These are phyloP conservation scores for Agrilus cyanescens DNA, from an alignment of 2,888 invertebrate genomes.

Conservation along the genomic window DNA sequence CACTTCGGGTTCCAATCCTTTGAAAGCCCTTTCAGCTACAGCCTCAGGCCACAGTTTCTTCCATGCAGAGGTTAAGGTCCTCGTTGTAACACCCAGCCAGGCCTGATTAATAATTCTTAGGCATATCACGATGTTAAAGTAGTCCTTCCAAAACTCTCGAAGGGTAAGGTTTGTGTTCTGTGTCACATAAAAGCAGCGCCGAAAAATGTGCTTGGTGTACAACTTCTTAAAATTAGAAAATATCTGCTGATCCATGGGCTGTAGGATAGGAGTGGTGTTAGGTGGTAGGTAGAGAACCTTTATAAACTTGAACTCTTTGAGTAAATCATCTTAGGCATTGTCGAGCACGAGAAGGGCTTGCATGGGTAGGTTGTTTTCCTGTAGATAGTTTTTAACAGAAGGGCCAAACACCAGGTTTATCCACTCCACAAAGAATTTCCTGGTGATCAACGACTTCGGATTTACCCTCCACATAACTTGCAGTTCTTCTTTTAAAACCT, in stretches of 20 bases:
- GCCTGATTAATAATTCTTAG: constrained; percentile 21
- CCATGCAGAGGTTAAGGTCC: constrained; percentile 18
- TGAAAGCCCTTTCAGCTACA: constrained; percentile 21
- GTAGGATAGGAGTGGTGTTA: constrained; percentile 15
- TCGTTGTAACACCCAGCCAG: constrained; percentile 13
- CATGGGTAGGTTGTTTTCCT: constrained; percentile 5
- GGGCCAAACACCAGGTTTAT: constrained; percentile 10
- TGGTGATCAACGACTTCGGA: constrained; percentile 9
- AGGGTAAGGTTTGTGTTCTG: constrained; percentile 20
- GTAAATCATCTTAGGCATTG: constrained; percentile 3
- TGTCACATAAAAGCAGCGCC: constrained; percentile 23
- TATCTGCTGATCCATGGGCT: constrained; percentile 20
- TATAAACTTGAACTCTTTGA: constrained; percentile 10
- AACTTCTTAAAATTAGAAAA: constrained; percentile 23
- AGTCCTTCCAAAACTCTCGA: constrained; percentile 25
- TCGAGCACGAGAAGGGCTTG: constrained; percentile 5
- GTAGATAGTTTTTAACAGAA: constrained; percentile 12
- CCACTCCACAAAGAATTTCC: constrained; percentile 10
- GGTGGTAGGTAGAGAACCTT: constrained; percentile 7
- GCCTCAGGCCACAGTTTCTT: constrained; percentile 17
- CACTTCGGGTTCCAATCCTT: constrained; percentile 22
- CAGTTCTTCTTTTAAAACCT: constrained; percentile 11
- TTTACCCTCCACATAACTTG: constrained; percentile 13
- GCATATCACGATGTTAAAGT: constrained; percentile 23
- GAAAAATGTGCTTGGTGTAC: constrained; percentile 22